Evolutionary conservation across 2,113 vertebrate species (phyloP), one percentile per base, ranked within the genome.

Genomic region (Aptenodytes patagonicus): DNA sequence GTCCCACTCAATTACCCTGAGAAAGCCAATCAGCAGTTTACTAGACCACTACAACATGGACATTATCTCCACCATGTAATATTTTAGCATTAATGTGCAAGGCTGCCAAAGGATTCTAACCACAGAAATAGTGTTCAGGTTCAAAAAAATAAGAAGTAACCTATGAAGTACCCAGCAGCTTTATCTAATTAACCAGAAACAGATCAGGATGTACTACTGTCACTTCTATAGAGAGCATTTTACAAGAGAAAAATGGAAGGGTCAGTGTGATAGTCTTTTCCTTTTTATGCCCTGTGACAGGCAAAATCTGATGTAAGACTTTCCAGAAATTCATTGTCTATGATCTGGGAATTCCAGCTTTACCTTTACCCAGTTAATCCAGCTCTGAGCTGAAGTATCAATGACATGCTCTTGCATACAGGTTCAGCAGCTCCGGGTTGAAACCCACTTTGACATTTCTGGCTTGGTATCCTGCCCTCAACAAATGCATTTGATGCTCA

Each of bases 401-500:
- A 0, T 6, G 55, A 61, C 57, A 29, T 75, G 88, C 61, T 34
- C 54, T 38, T 31, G 57, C 25, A 65, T 0, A 25, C 28, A 57
- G 29, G 51, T n/a, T 92, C 49, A 91, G 55, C 73, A 89, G 88
- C 76, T 92, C 77, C 46, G 54, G 32, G 46, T n/a, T 89, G 66
- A 92, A 95, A 94, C 65, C 21, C 44, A 61, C 83, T 93, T 62
- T 61, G 89, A 75, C 91, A 77, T 65, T 80, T 44, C 84, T 96
- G 90, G 66, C 92, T 94, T 77, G 77, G 42, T 95, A 55, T 42
- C 52, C 76, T 93, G 90, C 87, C 92, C 94, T 97, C 83, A 42
- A 62, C 92, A 96, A 97, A 96, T 46, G 57, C 81, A 52, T 93
- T 62, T 76, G 92, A 96, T 95, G 93, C 93, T 95, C 92, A 42